These are phyloP conservation scores for Merops nubicus DNA, from an alignment of 2,113 vertebrate species.

Conservation along the genomic window DNA sequence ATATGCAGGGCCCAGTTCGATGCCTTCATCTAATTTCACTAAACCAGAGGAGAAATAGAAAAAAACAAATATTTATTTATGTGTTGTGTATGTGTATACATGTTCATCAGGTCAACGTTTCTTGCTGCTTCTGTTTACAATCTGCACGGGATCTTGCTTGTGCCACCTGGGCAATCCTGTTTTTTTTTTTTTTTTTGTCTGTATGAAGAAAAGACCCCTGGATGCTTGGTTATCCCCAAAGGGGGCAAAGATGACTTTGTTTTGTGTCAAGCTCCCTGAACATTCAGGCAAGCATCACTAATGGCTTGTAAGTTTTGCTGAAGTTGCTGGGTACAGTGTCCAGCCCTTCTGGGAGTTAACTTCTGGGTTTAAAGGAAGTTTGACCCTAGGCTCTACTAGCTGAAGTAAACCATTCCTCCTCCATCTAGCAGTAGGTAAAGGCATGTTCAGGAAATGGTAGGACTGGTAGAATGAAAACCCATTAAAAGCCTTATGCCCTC, in stretches of 20 bases:
- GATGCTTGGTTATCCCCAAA: not conserved
- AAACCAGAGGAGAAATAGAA: not conserved
- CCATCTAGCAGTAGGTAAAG: not conserved
- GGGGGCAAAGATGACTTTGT: not conserved
- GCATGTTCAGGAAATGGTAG: not conserved
- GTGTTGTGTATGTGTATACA: fast-evolving
- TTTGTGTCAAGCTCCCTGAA: not conserved
- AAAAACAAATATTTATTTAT: not conserved
- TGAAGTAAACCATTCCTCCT: not conserved
- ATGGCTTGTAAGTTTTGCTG: not conserved
- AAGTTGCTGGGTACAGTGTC: not conserved
- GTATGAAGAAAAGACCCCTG: not conserved
- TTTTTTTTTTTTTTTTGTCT: not conserved
- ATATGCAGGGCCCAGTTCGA: not conserved
- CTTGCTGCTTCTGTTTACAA: not conserved
- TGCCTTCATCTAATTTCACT: not conserved
- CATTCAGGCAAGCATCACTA: not conserved
- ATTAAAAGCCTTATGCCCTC: not conserved
- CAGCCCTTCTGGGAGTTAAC: not conserved
- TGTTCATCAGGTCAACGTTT: not conserved
- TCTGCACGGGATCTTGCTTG: not conserved
- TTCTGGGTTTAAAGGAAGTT: not conserved
- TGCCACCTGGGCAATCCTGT: not conserved
- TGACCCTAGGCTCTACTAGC: not conserved
- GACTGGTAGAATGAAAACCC: not conserved